These are phyloP conservation scores for Drosophila neotestacea DNA, from an alignment of 2,888 invertebrate genomes.

Conservation along the genomic window DNA sequence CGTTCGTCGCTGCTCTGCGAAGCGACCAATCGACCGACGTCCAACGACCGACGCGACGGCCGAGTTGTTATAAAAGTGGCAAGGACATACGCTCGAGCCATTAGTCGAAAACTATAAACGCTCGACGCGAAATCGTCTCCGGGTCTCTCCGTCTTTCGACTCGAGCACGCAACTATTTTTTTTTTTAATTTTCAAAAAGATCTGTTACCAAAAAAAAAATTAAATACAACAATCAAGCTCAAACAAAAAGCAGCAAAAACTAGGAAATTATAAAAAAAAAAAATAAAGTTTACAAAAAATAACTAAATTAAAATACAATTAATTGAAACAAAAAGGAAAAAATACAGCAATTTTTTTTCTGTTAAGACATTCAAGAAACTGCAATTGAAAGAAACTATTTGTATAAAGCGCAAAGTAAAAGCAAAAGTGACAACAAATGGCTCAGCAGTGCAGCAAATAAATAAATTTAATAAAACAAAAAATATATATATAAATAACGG, in stretches of 20 bases:
- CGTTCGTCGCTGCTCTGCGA: constrained; percentile 74
- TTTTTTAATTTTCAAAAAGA: constrained; percentile 10
- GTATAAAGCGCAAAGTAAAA: constrained; percentile 44
- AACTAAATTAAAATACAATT: not conserved
- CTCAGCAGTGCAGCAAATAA: constrained; percentile 47
- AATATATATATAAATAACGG: not conserved
- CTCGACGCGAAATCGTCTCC: constrained; percentile 84
- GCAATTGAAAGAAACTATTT: not conserved
- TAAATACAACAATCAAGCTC: constrained; percentile 1
- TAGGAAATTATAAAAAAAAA: constrained; percentile 4
- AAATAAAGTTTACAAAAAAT: not conserved
- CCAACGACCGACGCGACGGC: constrained; percentile 60
- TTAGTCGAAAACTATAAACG: constrained; percentile 86
- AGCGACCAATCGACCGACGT: constrained; percentile 22
- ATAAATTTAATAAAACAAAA: not conserved
- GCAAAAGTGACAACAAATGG: constrained; percentile 71
- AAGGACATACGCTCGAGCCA: constrained; percentile 85
- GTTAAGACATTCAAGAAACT: not conserved
- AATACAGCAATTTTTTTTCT: not conserved
- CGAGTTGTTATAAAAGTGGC: constrained; percentile 85
- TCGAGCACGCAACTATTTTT: constrained; percentile 62
- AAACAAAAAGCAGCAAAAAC: not conserved
- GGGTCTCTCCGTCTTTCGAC: constrained; percentile 66
- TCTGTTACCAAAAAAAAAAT: too few relatives aligned
- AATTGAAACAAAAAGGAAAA: not conserved